phyloP scores from a whole-genome alignment of 2,113 vertebrate genomes.

The Oncorhynchus gorbuscha region DNA sequence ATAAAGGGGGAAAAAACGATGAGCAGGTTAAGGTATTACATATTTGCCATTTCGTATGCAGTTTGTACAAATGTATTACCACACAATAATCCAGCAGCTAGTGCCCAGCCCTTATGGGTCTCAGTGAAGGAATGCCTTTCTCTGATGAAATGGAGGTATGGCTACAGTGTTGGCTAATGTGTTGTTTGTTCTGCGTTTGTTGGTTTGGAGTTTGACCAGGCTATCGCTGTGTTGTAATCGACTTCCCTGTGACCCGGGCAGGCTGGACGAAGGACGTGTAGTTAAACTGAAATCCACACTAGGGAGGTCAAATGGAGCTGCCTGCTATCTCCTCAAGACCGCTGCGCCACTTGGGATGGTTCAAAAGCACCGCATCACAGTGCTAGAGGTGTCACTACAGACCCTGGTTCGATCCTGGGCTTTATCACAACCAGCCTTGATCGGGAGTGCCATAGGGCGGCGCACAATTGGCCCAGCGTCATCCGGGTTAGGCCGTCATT shows the following conservation, averaged over 20 bases:
- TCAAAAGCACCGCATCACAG: too few relatives aligned
- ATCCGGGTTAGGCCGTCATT: too few relatives aligned
- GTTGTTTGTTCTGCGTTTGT: constrained; percentile 59
- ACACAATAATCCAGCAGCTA: too few relatives aligned
- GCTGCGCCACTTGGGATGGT: too few relatives aligned
- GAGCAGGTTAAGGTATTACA: too few relatives aligned
- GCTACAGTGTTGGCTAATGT: constrained; percentile 35
- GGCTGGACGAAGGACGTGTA: constrained; percentile 34
- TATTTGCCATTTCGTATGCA: too few relatives aligned
- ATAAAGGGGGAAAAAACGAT: too few relatives aligned
- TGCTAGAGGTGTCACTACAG: too few relatives aligned
- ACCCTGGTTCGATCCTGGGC: too few relatives aligned
- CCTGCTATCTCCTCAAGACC: constrained; percentile 7
- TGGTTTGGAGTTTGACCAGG: constrained; percentile 68
- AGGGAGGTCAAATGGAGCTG: constrained; percentile 1
- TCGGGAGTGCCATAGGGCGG: too few relatives aligned
- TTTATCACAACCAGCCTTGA: too few relatives aligned
- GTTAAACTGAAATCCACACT: constrained; percentile 5
- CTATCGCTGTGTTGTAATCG: constrained; percentile 41
- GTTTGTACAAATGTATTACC: background rate
- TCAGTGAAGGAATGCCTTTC: constrained; percentile 45
- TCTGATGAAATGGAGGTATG: constrained; percentile 26
- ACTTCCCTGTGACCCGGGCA: constrained; percentile 16
- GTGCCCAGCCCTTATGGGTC: background rate
- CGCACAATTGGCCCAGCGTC: too few relatives aligned